Conservation (phyloP, 2,888 invertebrate genomes). For the Myopa testacea region DNA sequence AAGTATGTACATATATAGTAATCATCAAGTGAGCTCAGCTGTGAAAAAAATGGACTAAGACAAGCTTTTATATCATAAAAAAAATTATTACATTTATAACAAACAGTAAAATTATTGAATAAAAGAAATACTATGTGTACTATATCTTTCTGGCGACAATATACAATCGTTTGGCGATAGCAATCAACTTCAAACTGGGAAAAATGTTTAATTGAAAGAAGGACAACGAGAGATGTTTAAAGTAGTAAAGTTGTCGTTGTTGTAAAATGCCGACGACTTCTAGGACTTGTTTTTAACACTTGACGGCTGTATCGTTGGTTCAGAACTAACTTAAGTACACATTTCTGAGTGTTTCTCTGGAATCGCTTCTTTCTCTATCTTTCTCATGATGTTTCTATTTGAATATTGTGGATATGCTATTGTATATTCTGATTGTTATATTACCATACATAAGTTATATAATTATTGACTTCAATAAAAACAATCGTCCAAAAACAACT, state of each 20-base stretch:
- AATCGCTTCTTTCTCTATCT: background rate
- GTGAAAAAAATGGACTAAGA: constrained; percentile 24
- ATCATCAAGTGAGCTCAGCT: background rate
- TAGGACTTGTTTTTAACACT: background rate
- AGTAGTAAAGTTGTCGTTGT: constrained; percentile 4
- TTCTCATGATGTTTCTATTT: background rate
- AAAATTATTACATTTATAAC: background rate
- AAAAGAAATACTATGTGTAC: background rate
- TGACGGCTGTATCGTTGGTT: background rate
- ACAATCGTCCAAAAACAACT: too few species aligned
- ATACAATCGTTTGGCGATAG: too few species aligned
- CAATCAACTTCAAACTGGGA: too few species aligned
- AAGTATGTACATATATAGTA: background rate
- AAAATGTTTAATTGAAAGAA: too few species aligned
- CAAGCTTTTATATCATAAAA: background rate
- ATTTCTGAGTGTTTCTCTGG: background rate
- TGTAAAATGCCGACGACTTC: constrained; percentile 26
- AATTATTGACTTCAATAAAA: too few species aligned
- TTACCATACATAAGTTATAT: too few species aligned
- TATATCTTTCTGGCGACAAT: background rate
- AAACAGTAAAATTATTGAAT: background rate
- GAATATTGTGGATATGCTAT: too few species aligned
- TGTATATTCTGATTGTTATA: too few species aligned
- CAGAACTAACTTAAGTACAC: constrained; percentile 3
- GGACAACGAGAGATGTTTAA: too few species aligned